Evolutionary conservation across 2,797 vertebrate genomes (phyloP).

Genomic region (Sarcoramphus papa): DNA sequence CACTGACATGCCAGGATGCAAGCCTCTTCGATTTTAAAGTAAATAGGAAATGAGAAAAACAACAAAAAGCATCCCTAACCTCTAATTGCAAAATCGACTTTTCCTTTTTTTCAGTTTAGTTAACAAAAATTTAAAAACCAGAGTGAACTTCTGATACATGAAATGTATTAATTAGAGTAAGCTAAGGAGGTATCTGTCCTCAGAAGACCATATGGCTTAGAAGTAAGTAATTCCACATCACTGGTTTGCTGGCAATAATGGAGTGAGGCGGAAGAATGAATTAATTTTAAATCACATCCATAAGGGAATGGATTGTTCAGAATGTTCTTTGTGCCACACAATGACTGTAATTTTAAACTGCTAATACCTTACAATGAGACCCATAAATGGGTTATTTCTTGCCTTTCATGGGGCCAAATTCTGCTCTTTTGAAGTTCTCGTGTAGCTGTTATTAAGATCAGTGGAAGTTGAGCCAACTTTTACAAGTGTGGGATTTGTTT

Average conservation of each 20-base stretch:
- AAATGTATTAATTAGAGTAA: constrained; percentile 53
- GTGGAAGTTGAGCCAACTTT: background rate
- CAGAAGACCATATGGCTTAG: constrained; percentile 64
- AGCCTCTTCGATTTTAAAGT: background rate
- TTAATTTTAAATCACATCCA: constrained; percentile 64
- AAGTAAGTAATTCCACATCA: constrained; percentile 66
- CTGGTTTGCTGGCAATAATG: constrained; percentile 62
- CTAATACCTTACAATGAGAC: constrained; percentile 57
- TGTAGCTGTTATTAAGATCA: constrained; percentile 15
- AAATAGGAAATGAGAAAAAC: background rate
- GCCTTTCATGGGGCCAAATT: constrained; percentile 30
- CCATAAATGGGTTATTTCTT: constrained; percentile 52
- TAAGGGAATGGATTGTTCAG: constrained; percentile 58
- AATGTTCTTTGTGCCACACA: constrained; percentile 58
- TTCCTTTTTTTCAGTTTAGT: constrained; percentile 4
- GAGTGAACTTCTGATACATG: background rate
- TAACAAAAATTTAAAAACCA: constrained; percentile 4
- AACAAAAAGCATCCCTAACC: background rate
- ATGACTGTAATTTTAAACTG: constrained; percentile 61
- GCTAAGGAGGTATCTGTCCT: constrained; percentile 45
- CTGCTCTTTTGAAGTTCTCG: constrained; percentile 26
- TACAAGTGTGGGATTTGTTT: background rate
- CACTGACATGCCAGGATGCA: background rate
- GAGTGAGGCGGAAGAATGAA: constrained; percentile 54
- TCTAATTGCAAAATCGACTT: constrained; percentile 16